Conservation (phyloP, 2,797 vertebrate species). For the Megaceryle alcyon region DNA sequence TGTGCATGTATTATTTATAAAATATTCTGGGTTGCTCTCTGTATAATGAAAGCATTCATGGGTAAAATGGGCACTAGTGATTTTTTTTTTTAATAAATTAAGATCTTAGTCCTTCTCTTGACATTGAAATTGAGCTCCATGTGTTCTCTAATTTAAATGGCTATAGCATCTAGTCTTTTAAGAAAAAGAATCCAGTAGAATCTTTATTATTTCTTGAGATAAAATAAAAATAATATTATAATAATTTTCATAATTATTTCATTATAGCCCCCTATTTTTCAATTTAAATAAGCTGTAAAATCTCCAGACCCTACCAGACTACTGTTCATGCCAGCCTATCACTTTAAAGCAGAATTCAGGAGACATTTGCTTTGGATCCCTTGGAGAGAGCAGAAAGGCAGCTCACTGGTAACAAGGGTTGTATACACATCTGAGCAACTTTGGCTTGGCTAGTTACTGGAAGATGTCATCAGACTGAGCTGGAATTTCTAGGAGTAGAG, state of each 20-base stretch:
- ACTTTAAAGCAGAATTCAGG: not conserved
- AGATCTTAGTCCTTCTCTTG: not conserved
- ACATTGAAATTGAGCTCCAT: not conserved
- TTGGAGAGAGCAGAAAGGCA: not conserved
- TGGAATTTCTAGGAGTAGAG: conserved; percentile 7
- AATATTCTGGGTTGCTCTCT: not conserved
- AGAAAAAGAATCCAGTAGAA: not conserved
- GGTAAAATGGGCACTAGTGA: not conserved
- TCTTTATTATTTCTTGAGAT: not conserved
- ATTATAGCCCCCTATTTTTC: not conserved
- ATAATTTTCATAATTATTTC: not conserved
- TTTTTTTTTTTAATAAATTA: not conserved
- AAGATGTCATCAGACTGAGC: not conserved
- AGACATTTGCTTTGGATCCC: not conserved
- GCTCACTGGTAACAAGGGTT: not conserved
- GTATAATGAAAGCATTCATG: not conserved
- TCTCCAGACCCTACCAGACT: not conserved
- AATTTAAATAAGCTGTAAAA: not conserved
- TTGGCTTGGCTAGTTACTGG: not conserved
- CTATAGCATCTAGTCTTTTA: not conserved
- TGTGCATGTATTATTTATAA: not conserved
- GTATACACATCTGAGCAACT: not conserved
- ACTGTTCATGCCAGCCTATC: not conserved
- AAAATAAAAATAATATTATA: not conserved
- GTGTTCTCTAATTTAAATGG: not conserved